A percentile compares a stretch with the other conserved stretches of the same genome.
These are phyloP conservation scores for Spodoptera littoralis DNA, from an alignment of 2,888 invertebrate genomes.

Conservation along the genomic window DNA sequence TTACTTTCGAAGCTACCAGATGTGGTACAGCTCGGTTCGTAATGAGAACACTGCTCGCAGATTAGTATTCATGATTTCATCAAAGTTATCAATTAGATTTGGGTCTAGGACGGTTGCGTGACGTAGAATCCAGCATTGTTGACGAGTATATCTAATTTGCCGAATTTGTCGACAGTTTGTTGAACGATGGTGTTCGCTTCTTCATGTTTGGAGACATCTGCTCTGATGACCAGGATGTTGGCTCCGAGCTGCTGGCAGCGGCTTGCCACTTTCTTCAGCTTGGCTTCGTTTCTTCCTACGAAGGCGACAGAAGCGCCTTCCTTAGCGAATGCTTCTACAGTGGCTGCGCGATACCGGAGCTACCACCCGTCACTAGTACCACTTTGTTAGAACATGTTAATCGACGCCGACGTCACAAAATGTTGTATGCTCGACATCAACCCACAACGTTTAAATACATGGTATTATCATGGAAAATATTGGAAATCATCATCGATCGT, in stretches of 20 bases:
- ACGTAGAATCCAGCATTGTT: slow-evolving; percentile 34
- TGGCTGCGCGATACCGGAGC: slow-evolving; percentile 68
- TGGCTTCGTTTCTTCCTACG: slow-evolving; percentile 64
- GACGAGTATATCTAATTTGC: slow-evolving; percentile 41
- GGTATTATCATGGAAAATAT: not conserved
- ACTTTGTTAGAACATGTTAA: slow-evolving; percentile 63
- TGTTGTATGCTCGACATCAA: not conserved
- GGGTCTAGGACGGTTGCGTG: slow-evolving; percentile 26
- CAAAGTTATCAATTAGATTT: slow-evolving; percentile 41
- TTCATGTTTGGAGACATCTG: slow-evolving; percentile 34
- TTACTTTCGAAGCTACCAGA: slow-evolving; percentile 59
- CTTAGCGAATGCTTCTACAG: slow-evolving; percentile 63
- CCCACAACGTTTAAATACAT: not conserved
- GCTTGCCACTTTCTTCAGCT: slow-evolving; percentile 56
- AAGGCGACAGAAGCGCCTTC: slow-evolving; percentile 66
- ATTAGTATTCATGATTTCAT: slow-evolving; percentile 55
- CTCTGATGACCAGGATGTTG: slow-evolving; percentile 33
- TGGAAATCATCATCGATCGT: no score
- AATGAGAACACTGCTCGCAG: slow-evolving; percentile 53
- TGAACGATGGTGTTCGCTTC: slow-evolving; percentile 22
- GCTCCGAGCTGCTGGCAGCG: slow-evolving; percentile 50
- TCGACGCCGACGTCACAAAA: not conserved
- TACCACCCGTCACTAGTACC: slow-evolving; percentile 67
- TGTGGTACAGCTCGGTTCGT: slow-evolving; percentile 57
- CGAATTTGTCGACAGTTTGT: slow-evolving; percentile 38